Evolutionary conservation across 2,888 invertebrate species (phyloP).

Genomic region (Drosophila greeni): DNA sequence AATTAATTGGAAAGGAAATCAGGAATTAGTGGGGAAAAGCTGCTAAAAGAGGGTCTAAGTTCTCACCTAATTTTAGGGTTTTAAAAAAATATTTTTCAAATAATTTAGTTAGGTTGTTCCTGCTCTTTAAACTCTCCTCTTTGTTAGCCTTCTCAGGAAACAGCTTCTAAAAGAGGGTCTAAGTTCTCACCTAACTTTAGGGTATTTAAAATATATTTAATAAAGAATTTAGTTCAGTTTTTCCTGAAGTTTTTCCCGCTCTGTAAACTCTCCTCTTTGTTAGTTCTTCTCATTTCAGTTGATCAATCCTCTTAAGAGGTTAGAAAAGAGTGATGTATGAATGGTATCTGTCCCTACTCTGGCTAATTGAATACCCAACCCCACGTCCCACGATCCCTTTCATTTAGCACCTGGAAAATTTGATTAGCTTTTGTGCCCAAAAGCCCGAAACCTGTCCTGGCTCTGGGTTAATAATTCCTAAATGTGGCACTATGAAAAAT

Average conservation of each 20-base stretch:
- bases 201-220: neutral
- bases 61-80: neutral
- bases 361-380: conserved; percentile 59
- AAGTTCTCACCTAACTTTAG: neutral
- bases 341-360: conserved; percentile 65
- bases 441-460: neutral
- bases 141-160: neutral
- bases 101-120: neutral
- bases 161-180: neutral
- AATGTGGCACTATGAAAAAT: conserved; percentile 33
- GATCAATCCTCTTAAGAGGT: conserved; percentile 18
- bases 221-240: neutral
- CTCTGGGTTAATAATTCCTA: conserved; percentile 24
- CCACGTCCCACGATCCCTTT: no score
- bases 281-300: conserved; percentile 27
- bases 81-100: neutral
- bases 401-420: conserved; percentile 38
- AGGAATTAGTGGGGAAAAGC: neutral
- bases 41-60: neutral
- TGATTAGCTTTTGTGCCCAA: conserved; percentile 33
- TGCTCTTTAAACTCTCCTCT: neutral
- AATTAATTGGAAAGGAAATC: neutral
- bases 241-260: neutral
- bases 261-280: conserved; percentile 1
- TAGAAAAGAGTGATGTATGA: neutral